Conservation (phyloP, 1,140 invertebrate genomes). For the Aricia agestis region DNA sequence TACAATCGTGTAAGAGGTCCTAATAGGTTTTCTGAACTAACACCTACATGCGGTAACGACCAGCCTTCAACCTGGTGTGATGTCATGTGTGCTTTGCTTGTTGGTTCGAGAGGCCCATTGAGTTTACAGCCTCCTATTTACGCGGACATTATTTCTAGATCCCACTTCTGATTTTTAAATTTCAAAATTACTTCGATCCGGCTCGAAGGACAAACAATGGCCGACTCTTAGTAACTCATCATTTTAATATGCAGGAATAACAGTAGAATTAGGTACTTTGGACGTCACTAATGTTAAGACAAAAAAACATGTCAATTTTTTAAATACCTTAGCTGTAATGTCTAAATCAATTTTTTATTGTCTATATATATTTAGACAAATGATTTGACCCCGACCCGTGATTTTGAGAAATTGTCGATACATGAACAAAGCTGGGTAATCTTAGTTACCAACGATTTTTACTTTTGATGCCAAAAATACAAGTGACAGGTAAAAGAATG, state of each 20-base stretch:
- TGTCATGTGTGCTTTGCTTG: slow-evolving; percentile 40
- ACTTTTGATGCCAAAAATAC: neutral
- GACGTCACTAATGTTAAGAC: too few relatives aligned
- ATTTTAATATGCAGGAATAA: neutral
- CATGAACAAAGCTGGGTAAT: neutral
- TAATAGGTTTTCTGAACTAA: slow-evolving; percentile 12
- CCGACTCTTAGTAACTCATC: neutral
- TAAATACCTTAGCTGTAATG: neutral
- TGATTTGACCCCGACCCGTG: neutral
- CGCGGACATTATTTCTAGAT: neutral
- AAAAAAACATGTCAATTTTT: too few relatives aligned
- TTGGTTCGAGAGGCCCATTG: slow-evolving; percentile 27
- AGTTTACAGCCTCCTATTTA: neutral
- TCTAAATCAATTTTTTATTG: neutral
- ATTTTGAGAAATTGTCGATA: neutral
- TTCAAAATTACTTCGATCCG: neutral
- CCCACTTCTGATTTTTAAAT: neutral
- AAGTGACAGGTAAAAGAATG: neutral
- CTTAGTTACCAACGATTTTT: neutral
- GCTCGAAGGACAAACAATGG: neutral
- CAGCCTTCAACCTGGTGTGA: slow-evolving; percentile 64
- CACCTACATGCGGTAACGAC: slow-evolving; percentile 45
- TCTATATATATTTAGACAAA: neutral
- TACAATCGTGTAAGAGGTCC: neutral
- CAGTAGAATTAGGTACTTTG: neutral